Conservation (phyloP, 2,113 vertebrate genomes). For the Hyla sarda region DNA sequence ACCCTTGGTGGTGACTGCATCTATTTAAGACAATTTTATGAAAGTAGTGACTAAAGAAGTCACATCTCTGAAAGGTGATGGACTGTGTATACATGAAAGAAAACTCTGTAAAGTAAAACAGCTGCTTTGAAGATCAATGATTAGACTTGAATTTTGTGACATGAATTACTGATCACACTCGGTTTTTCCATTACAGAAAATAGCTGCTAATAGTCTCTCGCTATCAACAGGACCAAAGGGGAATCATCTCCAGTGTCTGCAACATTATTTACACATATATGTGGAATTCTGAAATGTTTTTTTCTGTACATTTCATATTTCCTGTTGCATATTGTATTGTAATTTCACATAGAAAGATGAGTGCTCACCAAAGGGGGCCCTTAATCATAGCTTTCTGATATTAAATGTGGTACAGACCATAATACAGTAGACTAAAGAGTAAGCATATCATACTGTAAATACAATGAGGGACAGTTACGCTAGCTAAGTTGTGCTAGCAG, state of each 20-base stretch:
- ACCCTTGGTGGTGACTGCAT: conserved; percentile 8
- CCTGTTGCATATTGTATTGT: not conserved
- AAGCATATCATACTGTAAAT: too few relatives aligned
- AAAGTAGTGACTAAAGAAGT: conserved; percentile 35
- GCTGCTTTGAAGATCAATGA: conserved; percentile 56
- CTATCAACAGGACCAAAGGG: conserved; percentile 11
- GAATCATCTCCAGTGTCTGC: conserved; percentile 19
- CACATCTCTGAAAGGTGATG: conserved; percentile 21
- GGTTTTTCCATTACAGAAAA: conserved; percentile 46
- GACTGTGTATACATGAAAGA: conserved; percentile 48
- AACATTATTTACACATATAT: not conserved
- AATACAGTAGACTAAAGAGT: too few relatives aligned
- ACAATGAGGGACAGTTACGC: too few relatives aligned
- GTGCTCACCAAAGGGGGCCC: too few relatives aligned
- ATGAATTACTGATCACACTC: conserved; percentile 37
- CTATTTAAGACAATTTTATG: conserved; percentile 52
- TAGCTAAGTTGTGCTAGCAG: too few relatives aligned
- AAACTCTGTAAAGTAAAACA: conserved; percentile 45
- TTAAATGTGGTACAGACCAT: too few relatives aligned
- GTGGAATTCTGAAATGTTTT: not conserved
- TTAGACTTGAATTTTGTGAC: conserved; percentile 50
- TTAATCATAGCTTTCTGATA: too few relatives aligned
- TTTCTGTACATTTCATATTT: not conserved
- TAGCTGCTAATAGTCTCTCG: conserved; percentile 45
- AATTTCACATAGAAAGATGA: too few relatives aligned